These are phyloP conservation scores for Phasia obesa DNA, from an alignment of 2,888 invertebrate genomes.

Conservation along the genomic window DNA sequence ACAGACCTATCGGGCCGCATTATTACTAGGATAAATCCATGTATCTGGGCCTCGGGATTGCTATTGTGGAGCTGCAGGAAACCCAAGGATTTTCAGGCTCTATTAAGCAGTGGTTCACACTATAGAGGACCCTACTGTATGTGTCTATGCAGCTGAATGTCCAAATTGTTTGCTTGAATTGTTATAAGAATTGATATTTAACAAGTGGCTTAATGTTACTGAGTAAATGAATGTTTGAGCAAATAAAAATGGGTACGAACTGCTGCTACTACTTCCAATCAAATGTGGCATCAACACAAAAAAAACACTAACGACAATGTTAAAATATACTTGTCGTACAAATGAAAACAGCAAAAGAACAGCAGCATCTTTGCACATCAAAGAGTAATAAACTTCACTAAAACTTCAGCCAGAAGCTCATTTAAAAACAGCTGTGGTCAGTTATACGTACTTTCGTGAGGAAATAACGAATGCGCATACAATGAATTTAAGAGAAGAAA, in stretches of 20 bases:
- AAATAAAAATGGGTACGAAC: conserved; percentile 2
- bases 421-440: conserved; percentile 63
- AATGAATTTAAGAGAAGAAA: conserved; percentile 11
- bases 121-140: conserved; percentile 4
- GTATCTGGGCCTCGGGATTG: no score
- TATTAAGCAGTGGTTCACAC: no score
- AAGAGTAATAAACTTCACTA: conserved; percentile 40
- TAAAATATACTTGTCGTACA: no score
- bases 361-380: neutral
- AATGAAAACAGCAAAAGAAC: neutral
- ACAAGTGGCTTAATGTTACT: conserved; percentile 47
- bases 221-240: conserved; percentile 25
- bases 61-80: no score
- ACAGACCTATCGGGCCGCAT: no score
- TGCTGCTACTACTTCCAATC: conserved; percentile 31
- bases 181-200: conserved; percentile 51
- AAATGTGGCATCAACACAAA: conserved; percentile 30
- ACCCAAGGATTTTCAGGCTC: no score
- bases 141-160: neutral
- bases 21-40: no score
- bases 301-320: neutral
- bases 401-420: conserved; percentile 37
- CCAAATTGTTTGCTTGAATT: conserved; percentile 35
- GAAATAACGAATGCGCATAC: neutral
- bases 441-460: conserved; percentile 2